These are phyloP conservation scores for Agriopis aurantiaria DNA, from an alignment of 2,888 invertebrate genomes.

Conservation along the genomic window DNA sequence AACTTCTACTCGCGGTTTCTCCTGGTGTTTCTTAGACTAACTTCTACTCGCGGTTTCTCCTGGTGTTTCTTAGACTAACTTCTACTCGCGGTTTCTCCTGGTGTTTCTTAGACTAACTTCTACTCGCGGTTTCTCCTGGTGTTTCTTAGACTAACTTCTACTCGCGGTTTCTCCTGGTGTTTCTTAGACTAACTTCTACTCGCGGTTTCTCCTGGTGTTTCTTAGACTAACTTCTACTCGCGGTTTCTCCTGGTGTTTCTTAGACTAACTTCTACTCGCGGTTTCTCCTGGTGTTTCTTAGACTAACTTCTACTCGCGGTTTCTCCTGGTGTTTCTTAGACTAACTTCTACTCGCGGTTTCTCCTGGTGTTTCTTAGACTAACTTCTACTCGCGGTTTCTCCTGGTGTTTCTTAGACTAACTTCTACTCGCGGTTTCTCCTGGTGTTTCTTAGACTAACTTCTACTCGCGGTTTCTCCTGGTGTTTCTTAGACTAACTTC, in stretches of 20 bases:
- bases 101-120: no score
- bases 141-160: no score
- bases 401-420: no score
- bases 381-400: neutral
- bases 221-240: no score
- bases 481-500: conserved; percentile 4
- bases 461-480: neutral
- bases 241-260: neutral
- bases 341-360: neutral
- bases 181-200: no score
- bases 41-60: no score
- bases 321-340: no score
- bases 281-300: no score
- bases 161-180: neutral
- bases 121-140: no score
- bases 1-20: no score
- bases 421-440: neutral
- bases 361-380: no score
- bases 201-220: neutral
- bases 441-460: conserved; percentile 7
- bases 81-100: no score
- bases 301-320: neutral
- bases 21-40: neutral
- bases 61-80: neutral
- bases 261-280: neutral